Base-by-base conservation (phyloP, 2,888 invertebrate genomes). In the Drosophila mimica region DNA sequence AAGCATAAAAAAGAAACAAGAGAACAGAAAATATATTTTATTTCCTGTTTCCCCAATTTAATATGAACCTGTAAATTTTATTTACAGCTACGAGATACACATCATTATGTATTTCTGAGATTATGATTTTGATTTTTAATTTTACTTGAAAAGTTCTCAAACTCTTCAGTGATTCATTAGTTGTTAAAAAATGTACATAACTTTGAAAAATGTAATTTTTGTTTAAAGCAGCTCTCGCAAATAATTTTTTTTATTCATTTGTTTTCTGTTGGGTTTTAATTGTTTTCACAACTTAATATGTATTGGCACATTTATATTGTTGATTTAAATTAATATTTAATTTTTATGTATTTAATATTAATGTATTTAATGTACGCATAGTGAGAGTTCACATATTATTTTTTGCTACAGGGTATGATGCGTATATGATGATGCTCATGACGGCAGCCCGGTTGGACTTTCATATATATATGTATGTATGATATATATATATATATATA, bases 401-500 rank as follows among this genome's bases (percentile, higher is more conserved):
- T 13, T 46, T 20, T 3, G 1, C 4, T 54, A 34, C 28, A 64
- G 77, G 80, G 80, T 79, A 75, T 77, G 53, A 57, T 28, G 80
- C 9, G 59, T 48, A 28, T 33, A 48, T 61, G 67, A 36, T 63
- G 67, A 53, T 56, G 62, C 8, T 28, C 30, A 57, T 36, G 57
- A 68, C 51, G 80, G 33, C 65, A 69, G 51, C 70, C 66, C 43
- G 68, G 64, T 60, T 68, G 36, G 69, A 59, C 59, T 66, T 79
- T 15, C 43, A 36, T 49, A 36, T 3, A n/a, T n/a, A 51, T 30
- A 3, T 25, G 25, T 25, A 25, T 2, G 3, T 25, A 25, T 25
- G 25, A 15, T n/a, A 17, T 15, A n/a, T 25, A 30, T 30, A 30
- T 30, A 17, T 13, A n/a, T n/a, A 74, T 66, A 74, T n/a, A n/a